phyloP scores from a whole-genome alignment of 2,113 vertebrate genomes.

The Andinoacara biseriatus region DNA sequence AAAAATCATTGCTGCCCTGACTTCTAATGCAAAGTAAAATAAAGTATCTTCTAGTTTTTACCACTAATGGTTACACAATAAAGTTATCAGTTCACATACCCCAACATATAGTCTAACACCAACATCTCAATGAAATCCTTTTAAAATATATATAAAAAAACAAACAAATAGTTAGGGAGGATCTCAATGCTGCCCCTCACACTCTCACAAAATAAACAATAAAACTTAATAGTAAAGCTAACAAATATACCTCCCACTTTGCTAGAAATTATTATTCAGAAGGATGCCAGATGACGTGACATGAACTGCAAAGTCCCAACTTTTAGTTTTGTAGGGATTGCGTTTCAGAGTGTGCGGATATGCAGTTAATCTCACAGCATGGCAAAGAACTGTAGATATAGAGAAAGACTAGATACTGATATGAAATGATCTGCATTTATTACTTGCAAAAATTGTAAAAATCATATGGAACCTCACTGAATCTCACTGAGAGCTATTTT shows the following conservation, averaged over 20 bases:
- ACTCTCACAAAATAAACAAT: neutral
- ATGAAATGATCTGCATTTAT: neutral
- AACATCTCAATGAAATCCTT: neutral
- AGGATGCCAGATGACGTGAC: neutral
- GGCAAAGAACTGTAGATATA: neutral
- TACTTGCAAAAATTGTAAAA: no score
- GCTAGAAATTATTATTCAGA: neutral
- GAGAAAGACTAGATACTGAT: neutral
- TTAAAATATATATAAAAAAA: no score
- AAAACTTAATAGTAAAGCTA: neutral
- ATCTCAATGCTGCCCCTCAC: neutral
- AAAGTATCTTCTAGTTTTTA: neutral
- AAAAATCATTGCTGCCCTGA: neutral
- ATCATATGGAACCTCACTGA: no score
- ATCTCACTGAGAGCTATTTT: no score
- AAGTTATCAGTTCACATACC: neutral
- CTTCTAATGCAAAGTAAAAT: neutral
- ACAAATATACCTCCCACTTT: neutral
- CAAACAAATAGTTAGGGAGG: no score
- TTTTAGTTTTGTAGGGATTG: neutral
- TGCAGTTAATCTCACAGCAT: neutral
- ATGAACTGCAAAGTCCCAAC: no score
- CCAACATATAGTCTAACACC: neutral
- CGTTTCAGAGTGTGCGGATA: neutral
- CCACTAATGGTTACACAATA: neutral